Conservation (phyloP, 2,797 vertebrate species). For the Rhadinocentrus ornatus region DNA sequence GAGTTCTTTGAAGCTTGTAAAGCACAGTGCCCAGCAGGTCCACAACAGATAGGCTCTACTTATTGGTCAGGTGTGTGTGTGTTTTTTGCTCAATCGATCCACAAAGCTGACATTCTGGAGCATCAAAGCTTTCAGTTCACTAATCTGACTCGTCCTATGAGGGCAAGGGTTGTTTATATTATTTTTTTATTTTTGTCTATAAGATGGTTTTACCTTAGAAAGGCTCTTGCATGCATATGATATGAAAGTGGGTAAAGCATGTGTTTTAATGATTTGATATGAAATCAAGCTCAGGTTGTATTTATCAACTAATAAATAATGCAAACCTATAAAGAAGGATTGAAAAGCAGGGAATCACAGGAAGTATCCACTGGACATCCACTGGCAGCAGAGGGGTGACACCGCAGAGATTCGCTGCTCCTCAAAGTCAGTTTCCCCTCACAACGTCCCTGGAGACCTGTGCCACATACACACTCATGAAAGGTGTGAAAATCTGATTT, state of each 20-base stretch:
- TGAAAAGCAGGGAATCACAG: slow-evolving; percentile 48
- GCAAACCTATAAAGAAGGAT: slow-evolving; percentile 63
- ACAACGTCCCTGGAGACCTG: slow-evolving; percentile 83
- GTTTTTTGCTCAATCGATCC: slow-evolving; percentile 90
- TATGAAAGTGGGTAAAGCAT: slow-evolving; percentile 32
- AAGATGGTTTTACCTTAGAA: slow-evolving; percentile 65
- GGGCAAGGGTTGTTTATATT: slow-evolving; percentile 84
- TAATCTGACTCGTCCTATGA: slow-evolving; percentile 94
- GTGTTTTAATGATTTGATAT: slow-evolving; percentile 56
- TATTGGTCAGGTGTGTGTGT: slow-evolving; percentile 89
- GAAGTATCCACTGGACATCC: slow-evolving; percentile 57
- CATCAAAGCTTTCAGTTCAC: slow-evolving; percentile 93
- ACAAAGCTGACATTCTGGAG: slow-evolving; percentile 90
- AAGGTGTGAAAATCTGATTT: slow-evolving; percentile 99
- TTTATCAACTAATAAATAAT: slow-evolving; percentile 73
- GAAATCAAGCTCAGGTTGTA: slow-evolving; percentile 53
- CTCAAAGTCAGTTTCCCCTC: slow-evolving; percentile 93
- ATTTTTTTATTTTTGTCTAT: slow-evolving; percentile 63
- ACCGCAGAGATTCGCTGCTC: slow-evolving; percentile 85
- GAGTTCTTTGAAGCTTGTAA: slow-evolving; percentile 88
- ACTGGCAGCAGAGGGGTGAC: slow-evolving; percentile 87
- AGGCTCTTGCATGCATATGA: slow-evolving; percentile 52
- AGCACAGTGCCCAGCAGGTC: slow-evolving; percentile 87
- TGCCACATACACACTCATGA: slow-evolving; percentile 86
- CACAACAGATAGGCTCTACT: slow-evolving; percentile 91